These are phyloP conservation scores for Anthonomus grandis DNA, from an alignment of 1,140 invertebrate species.

Conservation along the genomic window DNA sequence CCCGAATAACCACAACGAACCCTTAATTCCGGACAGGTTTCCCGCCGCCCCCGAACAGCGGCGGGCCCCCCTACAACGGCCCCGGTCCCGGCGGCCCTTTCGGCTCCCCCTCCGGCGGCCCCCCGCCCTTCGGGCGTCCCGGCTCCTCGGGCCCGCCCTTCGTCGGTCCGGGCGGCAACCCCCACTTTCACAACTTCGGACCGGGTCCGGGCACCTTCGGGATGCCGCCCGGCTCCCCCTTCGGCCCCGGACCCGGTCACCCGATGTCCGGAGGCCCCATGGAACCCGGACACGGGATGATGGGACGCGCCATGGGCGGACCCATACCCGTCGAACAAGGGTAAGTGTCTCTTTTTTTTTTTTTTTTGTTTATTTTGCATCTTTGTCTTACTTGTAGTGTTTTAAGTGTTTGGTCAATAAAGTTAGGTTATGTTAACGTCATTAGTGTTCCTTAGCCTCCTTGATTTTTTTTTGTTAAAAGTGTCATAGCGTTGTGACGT, in stretches of 20 bases:
- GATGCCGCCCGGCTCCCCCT: constrained; percentile 67
- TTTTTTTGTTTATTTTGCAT: no score
- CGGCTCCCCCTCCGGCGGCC: constrained; percentile 63
- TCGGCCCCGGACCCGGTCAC: constrained; percentile 60
- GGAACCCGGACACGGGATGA: constrained; percentile 59
- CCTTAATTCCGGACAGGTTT: constrained; percentile 53
- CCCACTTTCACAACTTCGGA: constrained; percentile 61
- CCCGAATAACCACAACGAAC: no score
- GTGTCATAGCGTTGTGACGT: no score
- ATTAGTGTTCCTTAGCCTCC: no score
- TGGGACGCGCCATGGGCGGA: constrained; percentile 60
- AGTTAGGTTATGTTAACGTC: no score
- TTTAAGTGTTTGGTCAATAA: no score
- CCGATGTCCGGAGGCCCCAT: constrained; percentile 60
- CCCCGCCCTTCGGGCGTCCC: constrained; percentile 62
- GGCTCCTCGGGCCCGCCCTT: constrained; percentile 68
- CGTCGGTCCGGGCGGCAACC: constrained; percentile 59
- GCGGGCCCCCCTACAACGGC: constrained; percentile 62
- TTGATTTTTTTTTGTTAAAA: no score
- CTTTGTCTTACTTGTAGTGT: no score
- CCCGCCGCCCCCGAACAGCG: constrained; percentile 62
- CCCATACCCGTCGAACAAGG: constrained; percentile 69
- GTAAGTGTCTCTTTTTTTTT: constrained; percentile 53
- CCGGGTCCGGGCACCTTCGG: constrained; percentile 63
- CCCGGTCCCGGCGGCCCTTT: constrained; percentile 56